phyloP scores from a whole-genome alignment of 2,797 vertebrate genomes.

The Apodemus agrarius region DNA sequence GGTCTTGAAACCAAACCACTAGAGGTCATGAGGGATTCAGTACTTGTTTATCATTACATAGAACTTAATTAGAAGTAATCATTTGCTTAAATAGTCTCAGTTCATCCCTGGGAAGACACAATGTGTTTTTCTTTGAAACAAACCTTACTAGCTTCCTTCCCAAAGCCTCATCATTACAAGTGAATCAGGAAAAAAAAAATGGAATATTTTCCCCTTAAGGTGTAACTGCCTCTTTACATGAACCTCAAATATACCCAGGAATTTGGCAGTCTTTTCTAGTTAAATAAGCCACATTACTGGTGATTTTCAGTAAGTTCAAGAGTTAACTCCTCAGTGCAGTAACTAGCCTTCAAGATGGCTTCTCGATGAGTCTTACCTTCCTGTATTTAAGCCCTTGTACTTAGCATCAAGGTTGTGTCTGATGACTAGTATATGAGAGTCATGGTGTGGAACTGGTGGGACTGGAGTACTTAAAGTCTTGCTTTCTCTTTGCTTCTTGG shows the following conservation, averaged over 20 bases:
- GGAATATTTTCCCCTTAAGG: neutral
- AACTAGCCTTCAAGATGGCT: neutral
- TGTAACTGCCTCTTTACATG: neutral
- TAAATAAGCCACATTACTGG: neutral
- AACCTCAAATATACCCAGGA: neutral
- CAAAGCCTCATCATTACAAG: neutral
- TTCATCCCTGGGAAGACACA: neutral
- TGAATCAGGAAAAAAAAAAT: slow-evolving; percentile 16
- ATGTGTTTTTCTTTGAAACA: neutral
- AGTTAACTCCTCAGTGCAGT: neutral
- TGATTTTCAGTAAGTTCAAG: neutral
- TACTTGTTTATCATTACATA: neutral
- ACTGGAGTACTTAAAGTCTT: neutral
- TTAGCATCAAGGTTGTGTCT: neutral
- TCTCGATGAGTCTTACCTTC: neutral
- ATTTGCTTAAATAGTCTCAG: neutral
- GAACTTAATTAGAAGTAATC: neutral
- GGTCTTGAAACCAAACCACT: neutral
- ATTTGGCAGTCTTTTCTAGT: neutral
- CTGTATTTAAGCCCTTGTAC: neutral
- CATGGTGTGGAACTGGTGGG: neutral
- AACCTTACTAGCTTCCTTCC: neutral
- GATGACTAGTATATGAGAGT: neutral
- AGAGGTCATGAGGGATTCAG: neutral
- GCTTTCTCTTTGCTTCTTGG: neutral